phyloP scores from a whole-genome alignment of 2,113 vertebrate genomes.

The Pipra filicauda region DNA sequence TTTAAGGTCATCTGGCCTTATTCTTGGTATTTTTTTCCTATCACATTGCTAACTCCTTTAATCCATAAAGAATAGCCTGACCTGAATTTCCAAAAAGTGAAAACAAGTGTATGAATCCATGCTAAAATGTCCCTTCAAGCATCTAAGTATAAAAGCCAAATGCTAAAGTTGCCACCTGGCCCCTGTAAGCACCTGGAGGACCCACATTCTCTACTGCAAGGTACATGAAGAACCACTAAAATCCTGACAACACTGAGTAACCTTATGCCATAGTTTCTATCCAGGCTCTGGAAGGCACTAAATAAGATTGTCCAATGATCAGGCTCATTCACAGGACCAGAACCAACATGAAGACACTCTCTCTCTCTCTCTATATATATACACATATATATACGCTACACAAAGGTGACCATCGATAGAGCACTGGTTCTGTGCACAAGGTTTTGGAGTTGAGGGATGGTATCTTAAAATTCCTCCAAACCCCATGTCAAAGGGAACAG shows the following conservation, averaged over 20 bases:
- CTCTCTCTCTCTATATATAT: too few species aligned
- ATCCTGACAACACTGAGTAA: background rate
- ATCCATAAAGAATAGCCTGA: background rate
- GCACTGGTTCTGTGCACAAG: background rate
- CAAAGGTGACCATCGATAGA: accelerated
- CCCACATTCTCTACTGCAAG: background rate
- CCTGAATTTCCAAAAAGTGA: background rate
- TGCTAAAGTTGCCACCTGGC: background rate
- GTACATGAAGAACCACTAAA: background rate
- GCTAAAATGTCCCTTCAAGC: background rate
- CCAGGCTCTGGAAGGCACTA: background rate
- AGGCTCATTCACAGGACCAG: background rate
- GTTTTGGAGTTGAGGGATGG: background rate
- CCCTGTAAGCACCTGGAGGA: background rate
- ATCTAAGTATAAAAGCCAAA: background rate
- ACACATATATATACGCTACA: too few species aligned
- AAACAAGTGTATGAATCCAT: background rate
- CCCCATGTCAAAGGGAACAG: accelerated
- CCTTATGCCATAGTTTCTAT: background rate
- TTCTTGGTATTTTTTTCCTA: background rate
- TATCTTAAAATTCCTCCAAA: background rate
- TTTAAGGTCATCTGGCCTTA: background rate
- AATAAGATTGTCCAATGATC: background rate
- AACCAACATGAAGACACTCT: background rate
- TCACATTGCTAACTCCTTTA: background rate